Percentiles rank a stretch among this genome's conserved stretches.
These are phyloP conservation scores for Toxotes jaculatrix DNA, from an alignment of 2,113 vertebrate genomes.

Conservation along the genomic window DNA sequence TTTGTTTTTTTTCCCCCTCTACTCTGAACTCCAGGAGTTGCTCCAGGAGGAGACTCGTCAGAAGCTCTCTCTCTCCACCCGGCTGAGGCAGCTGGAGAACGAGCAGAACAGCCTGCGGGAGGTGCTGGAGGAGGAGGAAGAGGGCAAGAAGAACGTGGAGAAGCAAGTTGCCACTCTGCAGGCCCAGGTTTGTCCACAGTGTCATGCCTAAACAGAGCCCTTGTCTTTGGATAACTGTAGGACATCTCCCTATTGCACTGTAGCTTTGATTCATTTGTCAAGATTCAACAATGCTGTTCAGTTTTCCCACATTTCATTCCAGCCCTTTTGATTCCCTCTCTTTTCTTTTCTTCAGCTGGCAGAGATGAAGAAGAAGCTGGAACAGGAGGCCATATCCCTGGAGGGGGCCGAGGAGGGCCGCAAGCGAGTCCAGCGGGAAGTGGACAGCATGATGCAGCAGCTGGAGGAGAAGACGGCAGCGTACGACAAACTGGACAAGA, in stretches of 20 bases:
- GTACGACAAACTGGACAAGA: constrained; percentile 97
- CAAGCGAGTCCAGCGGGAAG: constrained; percentile 91
- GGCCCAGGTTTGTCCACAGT: constrained; percentile 86
- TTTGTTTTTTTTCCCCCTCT: neutral
- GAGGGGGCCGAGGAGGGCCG: constrained; percentile 90
- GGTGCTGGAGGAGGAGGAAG: constrained; percentile 95
- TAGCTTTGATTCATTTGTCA: neutral
- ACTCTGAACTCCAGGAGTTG: constrained; percentile 84
- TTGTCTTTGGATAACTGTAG: neutral
- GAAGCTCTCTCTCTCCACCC: constrained; percentile 91
- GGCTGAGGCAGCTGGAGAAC: constrained; percentile 92
- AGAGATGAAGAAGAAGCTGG: constrained; percentile 94
- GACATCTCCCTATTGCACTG: neutral
- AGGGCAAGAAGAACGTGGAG: constrained; percentile 90
- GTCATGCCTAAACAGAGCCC: neutral
- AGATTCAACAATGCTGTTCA: neutral
- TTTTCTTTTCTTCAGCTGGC: constrained; percentile 79
- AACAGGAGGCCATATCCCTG: constrained; percentile 86
- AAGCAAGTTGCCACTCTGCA: constrained; percentile 92
- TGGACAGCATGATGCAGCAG: constrained; percentile 87
- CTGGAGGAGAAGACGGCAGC: constrained; percentile 91
- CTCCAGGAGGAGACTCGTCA: constrained; percentile 96
- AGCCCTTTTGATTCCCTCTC: neutral
- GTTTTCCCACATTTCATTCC: neutral
- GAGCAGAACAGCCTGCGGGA: constrained; percentile 92